A percentile compares a stretch with the other conserved stretches of the same genome.
These are phyloP conservation scores for Zeuzera pyrina DNA, from an alignment of 2,888 invertebrate genomes.

Conservation along the genomic window DNA sequence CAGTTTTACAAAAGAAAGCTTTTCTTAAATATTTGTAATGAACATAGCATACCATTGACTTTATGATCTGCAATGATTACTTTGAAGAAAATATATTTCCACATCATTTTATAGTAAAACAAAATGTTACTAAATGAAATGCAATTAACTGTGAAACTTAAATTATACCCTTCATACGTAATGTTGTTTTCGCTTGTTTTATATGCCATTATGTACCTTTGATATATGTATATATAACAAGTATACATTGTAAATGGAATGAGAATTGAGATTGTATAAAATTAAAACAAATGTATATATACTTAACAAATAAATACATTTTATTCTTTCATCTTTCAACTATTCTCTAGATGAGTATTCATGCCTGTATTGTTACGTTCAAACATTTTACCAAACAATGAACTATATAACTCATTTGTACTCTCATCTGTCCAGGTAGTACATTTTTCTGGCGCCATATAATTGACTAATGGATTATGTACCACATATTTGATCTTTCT, in stretches of 20 bases:
- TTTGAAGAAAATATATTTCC: too few species aligned
- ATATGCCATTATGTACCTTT: not conserved
- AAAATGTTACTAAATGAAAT: too few species aligned
- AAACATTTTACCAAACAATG: slow-evolving; percentile 82
- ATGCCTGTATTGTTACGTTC: slow-evolving; percentile 55
- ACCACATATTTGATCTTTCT: slow-evolving; percentile 90
- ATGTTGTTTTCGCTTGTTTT: not conserved
- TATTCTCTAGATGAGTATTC: slow-evolving; percentile 43
- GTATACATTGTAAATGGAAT: not conserved
- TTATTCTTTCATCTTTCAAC: slow-evolving; percentile 36
- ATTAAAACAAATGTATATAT: not conserved
- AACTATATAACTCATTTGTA: slow-evolving; percentile 84
- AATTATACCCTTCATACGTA: too few species aligned
- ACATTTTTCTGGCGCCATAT: slow-evolving; percentile 86
- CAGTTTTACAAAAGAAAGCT: too few species aligned
- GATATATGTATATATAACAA: too few species aligned
- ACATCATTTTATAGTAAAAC: too few species aligned
- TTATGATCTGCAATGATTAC: too few species aligned
- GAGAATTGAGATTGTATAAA: not conserved
- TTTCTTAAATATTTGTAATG: too few species aligned
- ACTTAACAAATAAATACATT: not conserved
- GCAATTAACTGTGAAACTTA: too few species aligned
- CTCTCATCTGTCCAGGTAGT: slow-evolving; percentile 83
- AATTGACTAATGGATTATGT: slow-evolving; percentile 89
- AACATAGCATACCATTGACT: too few species aligned